These are phyloP conservation scores for Aulostomus chinensis DNA, from an alignment of 2,797 vertebrate genomes.

Conservation along the genomic window DNA sequence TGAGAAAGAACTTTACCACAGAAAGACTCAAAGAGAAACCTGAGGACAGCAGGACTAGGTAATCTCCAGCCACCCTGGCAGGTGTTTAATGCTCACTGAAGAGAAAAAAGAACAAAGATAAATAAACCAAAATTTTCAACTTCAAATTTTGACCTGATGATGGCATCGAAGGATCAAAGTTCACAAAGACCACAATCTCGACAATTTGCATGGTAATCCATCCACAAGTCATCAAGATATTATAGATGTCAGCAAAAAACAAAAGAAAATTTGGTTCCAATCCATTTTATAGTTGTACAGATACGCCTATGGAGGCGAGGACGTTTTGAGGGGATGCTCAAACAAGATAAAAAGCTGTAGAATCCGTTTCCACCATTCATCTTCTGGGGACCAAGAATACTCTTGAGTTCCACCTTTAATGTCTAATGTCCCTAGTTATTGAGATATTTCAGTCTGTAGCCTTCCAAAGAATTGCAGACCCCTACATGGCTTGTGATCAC, in stretches of 20 bases:
- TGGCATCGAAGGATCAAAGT: background rate
- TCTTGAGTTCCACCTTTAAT: too few relatives aligned
- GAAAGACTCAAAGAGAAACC: background rate
- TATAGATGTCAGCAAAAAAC: background rate
- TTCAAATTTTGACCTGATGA: constrained; percentile 1
- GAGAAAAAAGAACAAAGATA: constrained; percentile 15
- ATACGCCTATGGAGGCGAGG: background rate
- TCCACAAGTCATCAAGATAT: background rate
- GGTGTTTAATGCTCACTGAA: background rate
- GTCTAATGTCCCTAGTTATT: too few relatives aligned
- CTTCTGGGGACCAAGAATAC: background rate
- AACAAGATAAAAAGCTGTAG: too few relatives aligned
- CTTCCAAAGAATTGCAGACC: background rate
- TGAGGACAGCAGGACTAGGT: background rate
- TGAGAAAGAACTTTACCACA: too few relatives aligned
- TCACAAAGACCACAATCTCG: constrained; percentile 3
- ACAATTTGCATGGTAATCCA: too few relatives aligned
- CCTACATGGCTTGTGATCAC: background rate
- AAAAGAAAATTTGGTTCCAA: background rate
- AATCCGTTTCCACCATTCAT: background rate
- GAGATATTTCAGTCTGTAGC: constrained; percentile 3
- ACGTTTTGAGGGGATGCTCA: background rate
- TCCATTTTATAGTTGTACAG: background rate
- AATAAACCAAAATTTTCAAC: background rate
- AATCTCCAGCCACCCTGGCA: background rate